Conservation (phyloP, 2,113 vertebrate species). For the Heptranchias perlo region DNA sequence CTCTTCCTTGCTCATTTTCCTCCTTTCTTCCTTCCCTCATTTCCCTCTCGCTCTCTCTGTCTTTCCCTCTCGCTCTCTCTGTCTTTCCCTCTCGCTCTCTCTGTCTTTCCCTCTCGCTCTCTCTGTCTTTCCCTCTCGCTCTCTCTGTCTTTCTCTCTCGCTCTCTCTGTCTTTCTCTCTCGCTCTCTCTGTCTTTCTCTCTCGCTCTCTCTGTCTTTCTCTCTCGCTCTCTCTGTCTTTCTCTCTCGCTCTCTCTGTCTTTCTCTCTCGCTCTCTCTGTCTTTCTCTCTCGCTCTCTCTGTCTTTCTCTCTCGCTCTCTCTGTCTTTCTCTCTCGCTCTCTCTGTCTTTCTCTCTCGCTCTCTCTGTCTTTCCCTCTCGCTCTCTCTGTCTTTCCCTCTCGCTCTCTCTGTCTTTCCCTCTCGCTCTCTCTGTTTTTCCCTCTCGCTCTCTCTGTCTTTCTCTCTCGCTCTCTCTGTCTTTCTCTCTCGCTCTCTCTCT, state of each 20-base stretch:
- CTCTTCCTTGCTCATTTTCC: too few species aligned
- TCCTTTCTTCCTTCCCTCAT: background rate
- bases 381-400: background rate
- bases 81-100: too few species aligned
- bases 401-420: background rate
- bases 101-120: too few species aligned
- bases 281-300: too few species aligned
- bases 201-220: background rate
- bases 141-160: background rate
- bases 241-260: too few species aligned
- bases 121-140: background rate
- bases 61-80: constrained; percentile 1
- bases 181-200: constrained; percentile 19
- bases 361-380: background rate
- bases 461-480: background rate
- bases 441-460: too few species aligned
- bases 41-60: constrained; percentile 21
- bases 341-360: too few species aligned
- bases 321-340: too few species aligned
- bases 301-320: too few species aligned
- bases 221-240: background rate
- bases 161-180: background rate
- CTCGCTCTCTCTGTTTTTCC: too few species aligned
- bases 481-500: background rate
- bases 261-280: too few species aligned